Evolutionary conservation across 2,113 vertebrate species (phyloP), one percentile per base, ranked within the genome.

Genomic region (Seriola dumerili): DNA sequence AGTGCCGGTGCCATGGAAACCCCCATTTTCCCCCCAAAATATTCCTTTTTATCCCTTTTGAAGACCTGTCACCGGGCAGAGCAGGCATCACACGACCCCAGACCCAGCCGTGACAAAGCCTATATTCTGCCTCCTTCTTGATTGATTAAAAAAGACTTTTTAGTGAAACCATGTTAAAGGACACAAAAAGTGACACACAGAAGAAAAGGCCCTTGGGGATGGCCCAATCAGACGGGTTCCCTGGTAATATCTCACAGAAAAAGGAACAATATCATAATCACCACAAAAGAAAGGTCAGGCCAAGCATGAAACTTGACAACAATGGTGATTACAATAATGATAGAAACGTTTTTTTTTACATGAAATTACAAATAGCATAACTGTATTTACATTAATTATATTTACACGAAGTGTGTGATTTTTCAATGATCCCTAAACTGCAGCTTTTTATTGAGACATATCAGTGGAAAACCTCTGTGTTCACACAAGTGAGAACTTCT

Each of bases 141-240:
- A 99, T 99, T 98, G 98, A 99, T 99, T 98, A 98, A 99, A 99
- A 98, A 93, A 80, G 89, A 99, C 97, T 97, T 99, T 99, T 98
- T 96, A 97, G 97, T 94, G 97, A 99, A 98, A 98, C 97, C 97
- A 97, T 98, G 97, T 99, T 97, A 96, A 97, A 96, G 96, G 95
- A 96, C 91, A 95, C 95, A 96, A 92, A 95, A 94, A 91, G 87
- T 94, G 91, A 93, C 94, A 94, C 82, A 67, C 85, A 85, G 92
- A 86, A 94, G 91, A 96, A 96, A 96, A 88, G 94, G 92, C 85
- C 66, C 66, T 55, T 4, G 84, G 88, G 91, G 88, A 95, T 89
- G 91, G 87, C 89, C 92, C 87, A 78, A 89, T 91, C 91, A 89
- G 76, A 89, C 73, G 86, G 93, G 93, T 93, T 93, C 93, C 95